Evolutionary conservation across 2,113 vertebrate species (phyloP), one percentile per base, ranked within the genome.

Genomic region (Odocoileus virginianus): DNA sequence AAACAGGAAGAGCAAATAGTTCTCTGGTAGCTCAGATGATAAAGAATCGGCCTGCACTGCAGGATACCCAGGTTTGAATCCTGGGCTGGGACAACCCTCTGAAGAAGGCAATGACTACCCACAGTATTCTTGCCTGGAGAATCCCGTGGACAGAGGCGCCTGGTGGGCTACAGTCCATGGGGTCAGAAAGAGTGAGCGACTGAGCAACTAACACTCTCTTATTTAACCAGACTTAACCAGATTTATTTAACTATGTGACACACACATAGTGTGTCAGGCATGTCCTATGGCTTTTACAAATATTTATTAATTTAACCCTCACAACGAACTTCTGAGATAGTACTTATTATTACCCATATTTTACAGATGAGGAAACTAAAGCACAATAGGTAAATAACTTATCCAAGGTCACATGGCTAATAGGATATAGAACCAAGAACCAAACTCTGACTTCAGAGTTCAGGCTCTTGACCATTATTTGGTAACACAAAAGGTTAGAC

Each of bases 281-380:
- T 30, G 3, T 67, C 94, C 52, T 81, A 43, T 36, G 52, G 61
- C 30, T 91, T 96, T 91, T 61, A 36, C 40, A 89, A 96, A 83
- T 94, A 96, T 55, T 85, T 92, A 74, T 28, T 71, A 84, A 87
- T 52, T 94, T 67, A 87, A 88, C 36, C 16, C 9, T 85, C 84
- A 76, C 40, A 91, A 84, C 23, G 84, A 79, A 90, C 33, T 76
- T 45, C 84, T 6, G 14, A 81, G 27, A 76, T 45, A 78, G 27
- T 14, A 64, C 61, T 90, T 90, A 57, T 61, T 61, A 92, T 83
- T 86, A 93, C 9, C 33, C 54, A 67, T 36, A 47, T 81, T 92
- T 90, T 92, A 92, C 40, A 89, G n/a, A 91, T 58, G 83, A 94
- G 90, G 64, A 97, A 94, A 96, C 83, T 58, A 58, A 97, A 76